Base-by-base conservation (phyloP, 2,888 invertebrate genomes). In the Alloscopus bannaensis region DNA sequence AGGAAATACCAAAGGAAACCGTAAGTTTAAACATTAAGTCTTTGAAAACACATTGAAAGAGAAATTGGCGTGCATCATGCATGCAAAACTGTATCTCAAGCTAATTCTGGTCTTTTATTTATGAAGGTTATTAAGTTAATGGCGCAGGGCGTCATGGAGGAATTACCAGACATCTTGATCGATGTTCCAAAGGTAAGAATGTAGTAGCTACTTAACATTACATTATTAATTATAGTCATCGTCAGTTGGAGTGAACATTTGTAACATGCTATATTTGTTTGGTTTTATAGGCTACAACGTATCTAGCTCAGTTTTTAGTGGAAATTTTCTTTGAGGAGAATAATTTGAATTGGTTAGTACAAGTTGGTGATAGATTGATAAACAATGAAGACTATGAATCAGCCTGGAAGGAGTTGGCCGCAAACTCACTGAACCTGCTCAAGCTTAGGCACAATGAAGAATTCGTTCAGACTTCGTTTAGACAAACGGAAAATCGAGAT, bases 291-390 rank as follows among this genome's bases (percentile, higher is more conserved):
- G 83, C 82, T 13, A 80, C 80, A n/a, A 65, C 68, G 11, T 85
- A 85, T 73, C 52, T 86, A 60, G 85, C 80, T 57, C 81, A 81
- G 71, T 86, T 83, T 76, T 57, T 85, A 47, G 70, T 81, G 52
- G 85, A 86, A 82, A 69, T 86, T 40, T 86, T 85, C 75, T 40
- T 64, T 11, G 85, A 86, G 28, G 85, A 85, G 42, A 57, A 29
- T 50, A 81, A 84, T 82, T 78, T 85, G 59, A 66, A 81, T 68
- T 86, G 86, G 86, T 75, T 85, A 50, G 36, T 83, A 36, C 59
- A 66, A 40, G 66, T 85, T n/a, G 83, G 81, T 47, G 75, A 82
- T 40, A 55, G 70, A 36, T 47, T 85, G 60, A 36, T 77, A 31
- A 60, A 80, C 22, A 64, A 73, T 8, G 83, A 84, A 45, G 81